Evolutionary conservation across 2,888 invertebrate genomes (phyloP).

Genomic region (Aspidiotus rigidus): DNA sequence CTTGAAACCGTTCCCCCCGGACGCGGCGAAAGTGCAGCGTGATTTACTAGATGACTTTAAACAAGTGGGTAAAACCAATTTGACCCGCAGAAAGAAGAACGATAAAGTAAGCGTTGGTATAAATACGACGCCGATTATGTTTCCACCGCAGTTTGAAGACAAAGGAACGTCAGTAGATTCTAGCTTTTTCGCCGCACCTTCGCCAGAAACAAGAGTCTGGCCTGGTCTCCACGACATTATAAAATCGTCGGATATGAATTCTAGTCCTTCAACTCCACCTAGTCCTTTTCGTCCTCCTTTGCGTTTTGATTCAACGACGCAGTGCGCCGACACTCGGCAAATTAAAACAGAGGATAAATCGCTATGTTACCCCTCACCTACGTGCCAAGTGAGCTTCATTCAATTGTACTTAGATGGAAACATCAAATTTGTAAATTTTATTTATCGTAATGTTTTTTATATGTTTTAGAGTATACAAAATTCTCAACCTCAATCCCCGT

Average conservation of each 20-base stretch:
- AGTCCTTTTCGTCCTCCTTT: conserved; percentile 4
- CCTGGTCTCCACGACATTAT: not conserved
- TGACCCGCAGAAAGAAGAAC: not conserved
- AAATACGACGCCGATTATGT: not conserved
- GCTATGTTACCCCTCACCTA: no score
- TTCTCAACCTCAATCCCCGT: conserved; percentile 40
- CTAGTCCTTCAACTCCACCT: conserved; percentile 24
- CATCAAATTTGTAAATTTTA: no score
- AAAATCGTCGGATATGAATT: conserved; percentile 15
- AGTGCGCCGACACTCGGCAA: no score
- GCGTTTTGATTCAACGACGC: not conserved
- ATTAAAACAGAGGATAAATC: no score
- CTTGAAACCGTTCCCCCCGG: conserved; percentile 19
- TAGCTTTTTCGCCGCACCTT: conserved; percentile 7
- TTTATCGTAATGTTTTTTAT: not conserved
- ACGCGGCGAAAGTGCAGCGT: not conserved
- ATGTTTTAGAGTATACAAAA: not conserved
- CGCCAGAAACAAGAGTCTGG: not conserved
- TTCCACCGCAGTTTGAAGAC: conserved; percentile 3
- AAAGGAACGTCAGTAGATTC: conserved; percentile 22
- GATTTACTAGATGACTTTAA: not conserved
- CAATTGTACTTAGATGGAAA: no score
- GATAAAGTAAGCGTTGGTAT: not conserved
- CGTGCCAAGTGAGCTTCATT: no score
- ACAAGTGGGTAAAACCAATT: not conserved